A percentile compares a stretch with the other conserved stretches of the same genome.
Evolutionary conservation across 2,113 vertebrate genomes (phyloP).

Genomic region (Menura novaehollandiae): DNA sequence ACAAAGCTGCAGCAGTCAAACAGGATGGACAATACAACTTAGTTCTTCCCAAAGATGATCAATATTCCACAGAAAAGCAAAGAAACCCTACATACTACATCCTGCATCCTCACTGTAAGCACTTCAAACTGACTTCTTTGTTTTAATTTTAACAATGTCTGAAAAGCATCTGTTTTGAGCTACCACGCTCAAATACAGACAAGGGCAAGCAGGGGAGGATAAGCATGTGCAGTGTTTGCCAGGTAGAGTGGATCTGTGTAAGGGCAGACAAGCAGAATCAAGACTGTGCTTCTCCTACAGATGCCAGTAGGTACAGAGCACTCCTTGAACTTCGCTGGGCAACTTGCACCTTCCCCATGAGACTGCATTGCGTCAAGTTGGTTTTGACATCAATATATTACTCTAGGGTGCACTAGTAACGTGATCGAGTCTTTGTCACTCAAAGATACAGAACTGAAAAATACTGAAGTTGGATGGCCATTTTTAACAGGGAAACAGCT

Average conservation of each 20-base stretch:
- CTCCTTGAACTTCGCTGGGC: neutral
- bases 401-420: neutral
- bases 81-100: neutral
- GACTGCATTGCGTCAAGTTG: neutral
- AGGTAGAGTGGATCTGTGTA: rapidly evolving
- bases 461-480: neutral
- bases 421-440: neutral
- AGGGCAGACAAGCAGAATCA: neutral
- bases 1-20: neutral
- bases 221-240: neutral
- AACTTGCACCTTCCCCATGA: neutral
- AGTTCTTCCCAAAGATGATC: neutral
- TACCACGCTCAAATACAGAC: neutral
- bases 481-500: neutral
- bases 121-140: neutral
- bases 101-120: neutral
- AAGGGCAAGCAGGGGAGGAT: neutral
- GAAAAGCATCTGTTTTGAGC: neutral
- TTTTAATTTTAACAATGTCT: neutral
- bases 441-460: neutral
- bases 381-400: neutral
- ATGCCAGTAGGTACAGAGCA: neutral
- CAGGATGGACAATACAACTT: neutral
- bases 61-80: neutral
- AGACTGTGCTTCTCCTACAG: neutral